Percentiles rank a stretch among this genome's conserved stretches.
Conservation (phyloP, 2,888 invertebrate genomes). For the Dryadula phaetusa region DNA sequence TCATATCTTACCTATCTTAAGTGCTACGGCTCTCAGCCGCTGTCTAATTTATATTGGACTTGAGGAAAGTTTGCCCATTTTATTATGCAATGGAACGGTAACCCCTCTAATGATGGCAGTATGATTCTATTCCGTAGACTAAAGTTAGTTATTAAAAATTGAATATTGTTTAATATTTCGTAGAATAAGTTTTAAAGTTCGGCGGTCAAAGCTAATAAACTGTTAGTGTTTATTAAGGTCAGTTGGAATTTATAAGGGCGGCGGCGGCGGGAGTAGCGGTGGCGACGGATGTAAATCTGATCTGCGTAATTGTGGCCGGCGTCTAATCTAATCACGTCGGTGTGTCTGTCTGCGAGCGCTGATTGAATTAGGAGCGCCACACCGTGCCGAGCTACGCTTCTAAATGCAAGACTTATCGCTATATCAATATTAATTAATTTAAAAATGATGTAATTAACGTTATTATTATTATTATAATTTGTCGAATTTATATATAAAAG, state of each 20-base stretch:
- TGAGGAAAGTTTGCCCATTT: slow-evolving; percentile 83
- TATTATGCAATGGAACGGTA: slow-evolving; percentile 84
- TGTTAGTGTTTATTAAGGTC: slow-evolving; percentile 42
- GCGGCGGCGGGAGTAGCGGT: slow-evolving; percentile 39
- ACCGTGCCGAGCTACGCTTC: slow-evolving; percentile 47
- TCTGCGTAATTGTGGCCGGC: slow-evolving; percentile 82
- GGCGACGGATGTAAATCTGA: slow-evolving; percentile 75
- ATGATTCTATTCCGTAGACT: slow-evolving; percentile 76
- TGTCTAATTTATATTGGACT: slow-evolving; percentile 85
- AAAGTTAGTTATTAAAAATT: slow-evolving; percentile 76
- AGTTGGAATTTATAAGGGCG: slow-evolving; percentile 34
- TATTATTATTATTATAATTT: not conserved
- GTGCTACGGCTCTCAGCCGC: slow-evolving; percentile 81
- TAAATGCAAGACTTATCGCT: slow-evolving; percentile 48
- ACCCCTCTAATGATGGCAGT: slow-evolving; percentile 82
- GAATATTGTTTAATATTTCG: slow-evolving; percentile 67
- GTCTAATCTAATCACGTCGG: slow-evolving; percentile 78
- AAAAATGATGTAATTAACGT: not conserved
- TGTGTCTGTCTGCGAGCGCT: slow-evolving; percentile 76
- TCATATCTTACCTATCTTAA: slow-evolving; percentile 84
- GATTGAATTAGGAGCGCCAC: slow-evolving; percentile 72
- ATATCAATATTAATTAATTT: slow-evolving; percentile 51
- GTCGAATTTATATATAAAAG: no score
- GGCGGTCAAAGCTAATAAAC: slow-evolving; percentile 25
- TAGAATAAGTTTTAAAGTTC: slow-evolving; percentile 54